Percentiles rank a stretch among this genome's conserved stretches.
Conservation (phyloP, 2,888 invertebrate species). For the Oscheius sp. region DNA sequence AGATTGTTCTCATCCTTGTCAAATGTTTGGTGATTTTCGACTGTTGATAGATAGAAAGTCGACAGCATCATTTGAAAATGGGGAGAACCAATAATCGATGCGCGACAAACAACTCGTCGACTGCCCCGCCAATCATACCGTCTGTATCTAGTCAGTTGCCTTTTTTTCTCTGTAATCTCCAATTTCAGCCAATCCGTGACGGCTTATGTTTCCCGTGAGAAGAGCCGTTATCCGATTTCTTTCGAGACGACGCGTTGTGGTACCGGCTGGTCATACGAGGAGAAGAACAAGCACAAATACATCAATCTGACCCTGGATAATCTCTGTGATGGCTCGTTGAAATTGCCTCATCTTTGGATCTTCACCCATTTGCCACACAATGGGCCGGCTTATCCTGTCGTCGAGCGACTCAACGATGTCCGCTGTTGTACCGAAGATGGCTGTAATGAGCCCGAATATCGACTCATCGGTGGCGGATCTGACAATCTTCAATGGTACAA, state of each 20-base stretch:
- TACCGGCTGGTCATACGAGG: neutral
- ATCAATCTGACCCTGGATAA: slow-evolving; percentile 14
- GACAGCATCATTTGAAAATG: too few species aligned
- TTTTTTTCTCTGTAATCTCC: neutral
- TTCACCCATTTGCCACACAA: slow-evolving; percentile 1
- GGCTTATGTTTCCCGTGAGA: slow-evolving; percentile 10
- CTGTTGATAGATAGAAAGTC: too few species aligned
- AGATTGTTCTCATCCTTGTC: too few species aligned
- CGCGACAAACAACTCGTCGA: neutral
- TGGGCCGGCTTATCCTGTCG: neutral
- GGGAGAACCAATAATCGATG: too few species aligned
- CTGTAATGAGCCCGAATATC: slow-evolving; percentile 13
- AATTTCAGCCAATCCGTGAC: slow-evolving; percentile 1
- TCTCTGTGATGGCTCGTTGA: slow-evolving; percentile 3
- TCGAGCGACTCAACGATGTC: slow-evolving; percentile 18
- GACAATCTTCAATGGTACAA: slow-evolving; percentile 9
- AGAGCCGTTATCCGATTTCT: neutral
- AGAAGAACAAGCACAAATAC: slow-evolving; percentile 9
- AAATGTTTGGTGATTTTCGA: too few species aligned
- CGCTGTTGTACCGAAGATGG: slow-evolving; percentile 16
- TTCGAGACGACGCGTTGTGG: slow-evolving; percentile 6
- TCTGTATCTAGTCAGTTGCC: slow-evolving; percentile 4
- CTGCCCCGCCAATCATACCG: neutral
- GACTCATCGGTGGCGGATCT: slow-evolving; percentile 1
- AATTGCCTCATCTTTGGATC: slow-evolving; percentile 4